Evolutionary conservation across 2,888 invertebrate genomes (phyloP).

Genomic region (Drosophila mettleri): DNA sequence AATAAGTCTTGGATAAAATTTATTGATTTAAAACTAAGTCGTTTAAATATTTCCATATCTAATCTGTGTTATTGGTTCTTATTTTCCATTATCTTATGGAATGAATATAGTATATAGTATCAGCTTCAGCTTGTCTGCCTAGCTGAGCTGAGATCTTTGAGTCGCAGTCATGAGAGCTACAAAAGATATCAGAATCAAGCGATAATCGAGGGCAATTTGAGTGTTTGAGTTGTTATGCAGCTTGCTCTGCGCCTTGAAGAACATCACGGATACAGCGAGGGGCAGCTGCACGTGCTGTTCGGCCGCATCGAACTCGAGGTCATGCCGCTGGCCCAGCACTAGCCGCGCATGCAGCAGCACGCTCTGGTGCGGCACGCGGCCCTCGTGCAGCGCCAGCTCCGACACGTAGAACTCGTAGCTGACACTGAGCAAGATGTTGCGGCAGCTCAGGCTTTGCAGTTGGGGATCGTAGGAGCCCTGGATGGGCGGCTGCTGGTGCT

Average conservation of each 20-base stretch:
- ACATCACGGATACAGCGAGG: constrained; percentile 78
- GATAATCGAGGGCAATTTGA: not conserved
- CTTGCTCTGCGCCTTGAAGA: constrained; percentile 68
- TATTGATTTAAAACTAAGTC: not conserved
- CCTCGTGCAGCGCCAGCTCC: constrained; percentile 43
- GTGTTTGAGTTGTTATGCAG: constrained; percentile 1
- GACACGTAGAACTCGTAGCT: constrained; percentile 80
- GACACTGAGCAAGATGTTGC: constrained; percentile 81
- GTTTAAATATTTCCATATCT: not conserved
- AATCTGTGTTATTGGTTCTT: not conserved
- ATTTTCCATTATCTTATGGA: not conserved
- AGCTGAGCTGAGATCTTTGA: not conserved
- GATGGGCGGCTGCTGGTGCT: constrained; percentile 42
- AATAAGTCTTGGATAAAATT: not conserved
- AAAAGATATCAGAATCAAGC: constrained; percentile 1
- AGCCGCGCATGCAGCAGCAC: constrained; percentile 73
- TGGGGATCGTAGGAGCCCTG: constrained; percentile 64
- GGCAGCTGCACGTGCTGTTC: constrained; percentile 79
- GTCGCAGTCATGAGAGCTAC: not conserved
- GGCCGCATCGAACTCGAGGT: constrained; percentile 80
- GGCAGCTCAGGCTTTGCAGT: constrained; percentile 78
- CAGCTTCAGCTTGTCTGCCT: not conserved
- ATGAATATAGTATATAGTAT: not conserved
- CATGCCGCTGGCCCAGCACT: constrained; percentile 77
- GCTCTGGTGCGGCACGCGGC: constrained; percentile 67